Base-by-base conservation (phyloP, 2,888 invertebrate species). In the Pogonocherus hispidulus region DNA sequence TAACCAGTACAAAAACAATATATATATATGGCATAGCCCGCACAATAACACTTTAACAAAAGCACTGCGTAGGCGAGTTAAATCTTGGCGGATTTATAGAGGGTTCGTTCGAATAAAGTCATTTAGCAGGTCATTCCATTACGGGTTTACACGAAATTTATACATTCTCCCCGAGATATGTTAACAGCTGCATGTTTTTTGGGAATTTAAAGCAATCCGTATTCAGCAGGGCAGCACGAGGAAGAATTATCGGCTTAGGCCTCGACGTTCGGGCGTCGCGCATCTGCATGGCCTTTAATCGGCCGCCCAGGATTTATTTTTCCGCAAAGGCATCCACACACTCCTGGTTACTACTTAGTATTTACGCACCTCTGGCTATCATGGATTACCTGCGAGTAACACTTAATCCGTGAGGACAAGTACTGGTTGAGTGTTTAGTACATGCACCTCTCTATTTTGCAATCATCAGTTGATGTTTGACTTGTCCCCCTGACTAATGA, bases 261-360 rank as follows among this genome's bases (percentile, higher is more conserved):
- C 69, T 69, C 78, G 76, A 79, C 70, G 57, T 71, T 73, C 71
- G 70, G 72, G 69, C 80, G 83, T 81, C 81, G 80, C 81, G 77
- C 81, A 84, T 84, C 83, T 84, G 83, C 82, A 82, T 83, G 81
- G 79, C 79, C 78, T 77, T 78, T 83, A 83, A 83, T 83, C 83
- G 82, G 80, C 78, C 80, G 64, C 73, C 70, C 76, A 76, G 80
- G 83, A 83, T 84, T 84, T 83, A 84, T 84, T 78, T 44, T 79
- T 78, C 83, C 78, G 84, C 83, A 84, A 85, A 84, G 8, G 27
- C 27, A 5, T 8, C 27, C 27, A 51, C 20, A 51, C 23, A 20
- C n/a, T n/a, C n/a, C n/a, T n/a, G n/a, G n/a, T n/a, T n/a, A n/a
- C n/a, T n/a, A n/a, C n/a, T n/a, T n/a, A n/a, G n/a, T n/a, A n/a